A percentile compares a stretch with the other conserved stretches of the same genome.
phyloP scores from a whole-genome alignment of 2,113 vertebrate species.

The Tautogolabrus adspersus region DNA sequence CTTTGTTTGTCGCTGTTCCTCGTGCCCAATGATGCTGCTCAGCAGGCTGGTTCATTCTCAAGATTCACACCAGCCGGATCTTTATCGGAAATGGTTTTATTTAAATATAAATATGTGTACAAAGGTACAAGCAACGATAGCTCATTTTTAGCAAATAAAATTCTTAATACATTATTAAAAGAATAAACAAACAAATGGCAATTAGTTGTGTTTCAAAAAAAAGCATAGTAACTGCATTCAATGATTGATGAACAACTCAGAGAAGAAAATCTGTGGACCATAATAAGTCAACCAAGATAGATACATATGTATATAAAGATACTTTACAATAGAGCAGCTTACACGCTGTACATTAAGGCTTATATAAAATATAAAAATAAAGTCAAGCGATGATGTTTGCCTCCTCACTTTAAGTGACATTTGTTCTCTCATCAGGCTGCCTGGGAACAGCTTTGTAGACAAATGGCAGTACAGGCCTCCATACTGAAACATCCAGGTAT shows the following conservation, averaged over 20 bases:
- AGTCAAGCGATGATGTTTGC: slow-evolving; percentile 85
- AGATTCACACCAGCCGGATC: slow-evolving; percentile 48
- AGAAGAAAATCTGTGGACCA: slow-evolving; percentile 66
- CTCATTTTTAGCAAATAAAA: slow-evolving; percentile 86
- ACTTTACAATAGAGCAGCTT: slow-evolving; percentile 87
- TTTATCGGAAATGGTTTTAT: slow-evolving; percentile 89
- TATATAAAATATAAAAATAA: slow-evolving; percentile 90
- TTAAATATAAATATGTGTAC: slow-evolving; percentile 92
- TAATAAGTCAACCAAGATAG: slow-evolving; percentile 77
- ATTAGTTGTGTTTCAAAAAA: slow-evolving; percentile 79
- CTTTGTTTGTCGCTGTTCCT: slow-evolving; percentile 73
- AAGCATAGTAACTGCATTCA: slow-evolving; percentile 73
- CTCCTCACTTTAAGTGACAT: slow-evolving; percentile 74
- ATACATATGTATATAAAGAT: slow-evolving; percentile 86
- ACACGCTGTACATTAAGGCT: slow-evolving; percentile 89
- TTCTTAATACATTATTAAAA: slow-evolving; percentile 84
- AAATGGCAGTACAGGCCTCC: slow-evolving; percentile 83
- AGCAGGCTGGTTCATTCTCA: slow-evolving; percentile 33
- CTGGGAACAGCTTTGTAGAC: slow-evolving; percentile 72
- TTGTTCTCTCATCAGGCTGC: slow-evolving; percentile 74
- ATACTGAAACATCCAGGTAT: slow-evolving; percentile 69
- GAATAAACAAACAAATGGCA: slow-evolving; percentile 78
- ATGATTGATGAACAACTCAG: slow-evolving; percentile 77
- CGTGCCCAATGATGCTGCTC: slow-evolving; percentile 35
- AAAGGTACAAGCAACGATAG: slow-evolving; percentile 88